Conservation (phyloP, 1,140 invertebrate genomes). For the Ptiloglossa arizonensis region DNA sequence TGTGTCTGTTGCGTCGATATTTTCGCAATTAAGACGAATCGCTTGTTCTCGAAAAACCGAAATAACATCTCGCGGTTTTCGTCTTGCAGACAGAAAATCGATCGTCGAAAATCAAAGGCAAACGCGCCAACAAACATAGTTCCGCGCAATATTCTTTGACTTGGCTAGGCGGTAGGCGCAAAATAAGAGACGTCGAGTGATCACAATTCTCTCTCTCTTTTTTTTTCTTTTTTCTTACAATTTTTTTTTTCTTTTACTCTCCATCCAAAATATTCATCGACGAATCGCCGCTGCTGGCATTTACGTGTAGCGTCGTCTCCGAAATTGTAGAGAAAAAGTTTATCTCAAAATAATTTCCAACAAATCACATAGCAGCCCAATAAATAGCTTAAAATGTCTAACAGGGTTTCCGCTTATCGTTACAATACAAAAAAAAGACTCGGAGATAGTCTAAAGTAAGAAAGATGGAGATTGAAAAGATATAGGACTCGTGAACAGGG, state of each 20-base stretch:
- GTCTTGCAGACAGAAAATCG: not conserved
- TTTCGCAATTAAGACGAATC: not conserved
- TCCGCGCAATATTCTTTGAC: conserved; percentile 22
- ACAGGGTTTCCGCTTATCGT: conserved; percentile 55
- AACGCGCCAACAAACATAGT: conserved; percentile 47
- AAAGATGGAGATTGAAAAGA: conserved; percentile 14
- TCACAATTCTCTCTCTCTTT: conserved; percentile 36
- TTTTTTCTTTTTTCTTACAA: conserved; percentile 27
- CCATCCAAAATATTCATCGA: conserved; percentile 6
- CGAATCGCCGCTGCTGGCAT: conserved; percentile 23
- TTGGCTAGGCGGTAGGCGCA: conserved; percentile 40
- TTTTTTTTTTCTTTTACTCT: not conserved
- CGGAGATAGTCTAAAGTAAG: conserved; percentile 1
- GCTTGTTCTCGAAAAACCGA: not conserved
- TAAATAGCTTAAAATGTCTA: conserved; percentile 71
- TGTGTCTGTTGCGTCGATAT: conserved; percentile 38
- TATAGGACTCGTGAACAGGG: not conserved
- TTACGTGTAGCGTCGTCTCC: conserved; percentile 27
- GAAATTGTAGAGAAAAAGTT: conserved; percentile 40
- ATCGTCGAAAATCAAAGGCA: not conserved
- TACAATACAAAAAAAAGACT: conserved; percentile 43
- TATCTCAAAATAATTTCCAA: conserved; percentile 66
- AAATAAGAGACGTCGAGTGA: conserved; percentile 37
- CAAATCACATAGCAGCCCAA: conserved; percentile 71
- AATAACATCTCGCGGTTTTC: not conserved